Evolutionary conservation across 2,113 vertebrate species (phyloP).

Genomic region (Lucifuga dentata): DNA sequence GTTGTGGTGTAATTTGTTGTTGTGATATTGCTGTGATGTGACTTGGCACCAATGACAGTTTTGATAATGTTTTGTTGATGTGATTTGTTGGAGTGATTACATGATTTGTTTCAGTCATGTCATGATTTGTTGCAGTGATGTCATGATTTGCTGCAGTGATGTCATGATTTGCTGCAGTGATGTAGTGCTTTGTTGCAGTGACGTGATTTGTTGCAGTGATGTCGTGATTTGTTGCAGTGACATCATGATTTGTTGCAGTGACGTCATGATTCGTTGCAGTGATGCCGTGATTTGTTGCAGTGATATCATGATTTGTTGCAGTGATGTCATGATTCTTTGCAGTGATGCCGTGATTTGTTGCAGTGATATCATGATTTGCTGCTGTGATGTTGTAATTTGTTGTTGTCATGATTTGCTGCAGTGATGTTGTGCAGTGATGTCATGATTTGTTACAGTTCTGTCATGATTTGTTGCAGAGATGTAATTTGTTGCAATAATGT

Average conservation of each 20-base stretch:
- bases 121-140: too few species aligned
- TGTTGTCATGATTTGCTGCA: background rate
- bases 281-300: background rate
- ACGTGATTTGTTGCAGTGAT: constrained; percentile 3
- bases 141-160: too few species aligned
- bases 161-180: too few species aligned
- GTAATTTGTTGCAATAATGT: background rate
- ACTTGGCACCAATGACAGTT: too few species aligned
- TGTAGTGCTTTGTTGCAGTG: too few species aligned
- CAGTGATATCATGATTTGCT: too few species aligned
- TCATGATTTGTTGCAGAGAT: background rate
- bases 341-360: too few species aligned
- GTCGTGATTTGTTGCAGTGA: constrained; percentile 16
- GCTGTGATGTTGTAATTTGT: too few species aligned
- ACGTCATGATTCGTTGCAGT: background rate
- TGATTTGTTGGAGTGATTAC: too few species aligned
- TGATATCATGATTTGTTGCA: background rate
- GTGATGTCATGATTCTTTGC: too few species aligned
- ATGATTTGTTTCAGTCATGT: too few species aligned
- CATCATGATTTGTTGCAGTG: background rate
- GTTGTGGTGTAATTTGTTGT: background rate
- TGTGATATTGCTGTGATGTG: background rate
- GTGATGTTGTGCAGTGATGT: background rate
- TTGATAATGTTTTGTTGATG: too few species aligned
- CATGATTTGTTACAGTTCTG: background rate